Evolutionary conservation across 2,888 invertebrate species (phyloP).

Genomic region (Thumatha senex): DNA sequence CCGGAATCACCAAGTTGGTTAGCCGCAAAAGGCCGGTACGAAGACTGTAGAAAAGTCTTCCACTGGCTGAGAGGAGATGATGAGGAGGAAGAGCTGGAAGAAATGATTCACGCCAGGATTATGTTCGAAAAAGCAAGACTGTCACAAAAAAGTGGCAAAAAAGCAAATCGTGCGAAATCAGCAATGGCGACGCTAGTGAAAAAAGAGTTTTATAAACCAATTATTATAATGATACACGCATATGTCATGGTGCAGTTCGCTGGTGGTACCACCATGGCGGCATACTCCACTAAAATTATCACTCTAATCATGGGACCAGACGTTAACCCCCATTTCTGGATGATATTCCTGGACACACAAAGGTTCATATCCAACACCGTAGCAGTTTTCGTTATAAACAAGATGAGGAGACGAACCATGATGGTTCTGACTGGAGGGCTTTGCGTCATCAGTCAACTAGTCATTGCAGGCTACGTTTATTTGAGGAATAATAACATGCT

Average conservation of each 20-base stretch:
- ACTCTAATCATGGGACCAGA: constrained; percentile 78
- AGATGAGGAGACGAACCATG: constrained; percentile 82
- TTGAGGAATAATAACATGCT: constrained; percentile 42
- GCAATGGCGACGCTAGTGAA: constrained; percentile 47
- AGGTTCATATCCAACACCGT: constrained; percentile 82
- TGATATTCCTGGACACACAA: constrained; percentile 85
- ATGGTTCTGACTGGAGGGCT: constrained; percentile 83
- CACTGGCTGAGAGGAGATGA: constrained; percentile 81
- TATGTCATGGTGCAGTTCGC: constrained; percentile 85
- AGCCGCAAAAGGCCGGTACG: constrained; percentile 71
- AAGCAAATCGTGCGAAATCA: constrained; percentile 28
- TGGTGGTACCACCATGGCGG: constrained; percentile 86
- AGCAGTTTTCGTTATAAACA: constrained; percentile 84
- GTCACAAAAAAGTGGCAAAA: constrained; percentile 26
- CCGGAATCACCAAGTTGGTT: constrained; percentile 87
- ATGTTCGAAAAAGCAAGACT: constrained; percentile 44
- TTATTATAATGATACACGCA: constrained; percentile 82
- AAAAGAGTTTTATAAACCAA: constrained; percentile 81
- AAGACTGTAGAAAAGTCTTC: constrained; percentile 79
- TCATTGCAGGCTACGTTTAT: constrained; percentile 72
- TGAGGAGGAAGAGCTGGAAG: constrained; percentile 60
- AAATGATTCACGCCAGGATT: constrained; percentile 54
- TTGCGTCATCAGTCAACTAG: constrained; percentile 80
- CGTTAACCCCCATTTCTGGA: constrained; percentile 85
- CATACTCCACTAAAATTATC: constrained; percentile 86